Base-by-base conservation (phyloP, 2,888 invertebrate genomes). In the Agrotis puta region DNA sequence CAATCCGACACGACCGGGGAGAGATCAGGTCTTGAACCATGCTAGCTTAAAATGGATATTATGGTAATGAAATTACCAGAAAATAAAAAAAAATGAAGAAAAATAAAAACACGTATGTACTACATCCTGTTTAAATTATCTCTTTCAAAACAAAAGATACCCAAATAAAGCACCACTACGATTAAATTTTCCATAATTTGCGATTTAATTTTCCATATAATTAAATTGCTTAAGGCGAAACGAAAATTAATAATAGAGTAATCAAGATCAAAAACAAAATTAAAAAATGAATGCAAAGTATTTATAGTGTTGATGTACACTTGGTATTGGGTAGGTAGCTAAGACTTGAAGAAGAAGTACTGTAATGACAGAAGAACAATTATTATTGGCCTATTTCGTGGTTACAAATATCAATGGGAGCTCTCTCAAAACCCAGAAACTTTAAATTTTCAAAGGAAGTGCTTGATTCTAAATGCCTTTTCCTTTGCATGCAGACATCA, bases 191-290 rank as follows among this genome's bases (percentile, higher is more conserved):
- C 57, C 24, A 65, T 77, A 20, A 51, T 67, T 63, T 43, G 3
- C 20, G 20, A 68, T 64, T 68, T 65, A 54, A 51, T 70, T 70
- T 65, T 51, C 79, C 27, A 22, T n/a, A 14, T 62, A 58, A 76
- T 61, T 50, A 64, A 81, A 53, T 77, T 18, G 54, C 53, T 65
- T 47, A 56, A 64, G 18, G 43, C 57, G 14, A 54, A 47, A 54
- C 20, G 24, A 43, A 77, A 81, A 71, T 70, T 71, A 68, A 70
- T 77, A 77, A 81, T 79, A 59, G 62, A 77, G 67, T 81, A 62
- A 81, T 70, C 39, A 47, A 39, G 47, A 39, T 39, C n/a, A 39
- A 39, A 39, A 39, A 27, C 5, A 5, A n/a, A n/a, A n/a, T n/a
- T 27, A 27, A 7, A 33, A 33, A 33, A 33, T 33, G 33, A 33